Conservation (phyloP, 2,113 vertebrate genomes). For the Poeciliopsis retropinna region DNA sequence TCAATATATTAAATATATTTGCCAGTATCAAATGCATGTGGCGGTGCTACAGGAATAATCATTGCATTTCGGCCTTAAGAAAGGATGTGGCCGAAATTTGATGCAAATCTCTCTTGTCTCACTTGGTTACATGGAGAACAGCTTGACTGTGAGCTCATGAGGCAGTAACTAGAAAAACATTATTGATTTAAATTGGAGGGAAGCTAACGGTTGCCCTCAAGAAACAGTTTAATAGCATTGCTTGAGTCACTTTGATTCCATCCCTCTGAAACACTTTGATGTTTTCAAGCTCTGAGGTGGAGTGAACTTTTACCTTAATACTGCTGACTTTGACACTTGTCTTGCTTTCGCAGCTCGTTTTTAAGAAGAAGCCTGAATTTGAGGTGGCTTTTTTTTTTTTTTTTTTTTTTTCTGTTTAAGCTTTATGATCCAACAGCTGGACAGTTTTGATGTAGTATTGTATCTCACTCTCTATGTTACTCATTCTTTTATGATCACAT, state of each 20-base stretch:
- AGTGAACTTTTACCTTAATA: conserved; percentile 40
- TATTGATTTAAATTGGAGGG: conserved; percentile 64
- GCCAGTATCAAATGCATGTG: neutral
- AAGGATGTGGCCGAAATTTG: conserved; percentile 19
- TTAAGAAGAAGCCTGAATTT: conserved; percentile 14
- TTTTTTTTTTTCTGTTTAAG: neutral
- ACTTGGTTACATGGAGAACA: conserved; percentile 24
- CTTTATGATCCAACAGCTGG: neutral
- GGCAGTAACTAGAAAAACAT: conserved; percentile 25
- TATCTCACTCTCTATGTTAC: neutral
- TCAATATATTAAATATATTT: neutral
- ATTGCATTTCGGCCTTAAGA: conserved; percentile 14
- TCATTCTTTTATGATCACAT: neutral
- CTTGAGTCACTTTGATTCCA: conserved; percentile 65
- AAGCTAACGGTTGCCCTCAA: conserved; percentile 58
- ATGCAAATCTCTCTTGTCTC: conserved; percentile 28
- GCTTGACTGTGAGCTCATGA: conserved; percentile 37
- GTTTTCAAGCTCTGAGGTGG: conserved; percentile 63
- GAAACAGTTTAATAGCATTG: conserved; percentile 66
- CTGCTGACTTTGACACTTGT: conserved; percentile 28
- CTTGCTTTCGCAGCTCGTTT: conserved; percentile 3
- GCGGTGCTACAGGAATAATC: neutral
- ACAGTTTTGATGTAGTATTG: neutral
- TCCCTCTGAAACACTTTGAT: conserved; percentile 65
- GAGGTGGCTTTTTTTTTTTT: neutral